phyloP scores from a whole-genome alignment of 1,140 invertebrate genomes.

The Anoplolepis gracilipes region DNA sequence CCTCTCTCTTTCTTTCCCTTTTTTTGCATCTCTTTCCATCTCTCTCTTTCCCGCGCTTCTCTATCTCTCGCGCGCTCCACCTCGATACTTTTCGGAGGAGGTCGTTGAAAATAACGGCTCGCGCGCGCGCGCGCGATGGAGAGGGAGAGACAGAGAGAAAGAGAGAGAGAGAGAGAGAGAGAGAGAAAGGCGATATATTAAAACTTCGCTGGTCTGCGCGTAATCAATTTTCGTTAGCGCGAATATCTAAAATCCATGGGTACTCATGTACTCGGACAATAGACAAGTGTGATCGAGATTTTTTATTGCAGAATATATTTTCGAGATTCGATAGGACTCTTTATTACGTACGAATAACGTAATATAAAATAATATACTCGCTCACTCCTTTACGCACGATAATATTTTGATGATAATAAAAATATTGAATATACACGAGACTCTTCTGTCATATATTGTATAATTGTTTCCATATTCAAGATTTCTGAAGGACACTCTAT shows the following conservation, averaged over 20 bases:
- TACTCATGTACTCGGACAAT: slow-evolving; percentile 43
- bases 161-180: background rate
- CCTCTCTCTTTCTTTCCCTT: slow-evolving; percentile 58
- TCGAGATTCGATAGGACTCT: slow-evolving; percentile 30
- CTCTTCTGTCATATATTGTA: too few relatives aligned
- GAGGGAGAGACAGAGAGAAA: slow-evolving; percentile 2
- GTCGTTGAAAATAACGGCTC: slow-evolving; percentile 58
- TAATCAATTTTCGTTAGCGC: slow-evolving; percentile 63
- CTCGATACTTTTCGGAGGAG: slow-evolving; percentile 60
- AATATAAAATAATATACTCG: slow-evolving; percentile 11
- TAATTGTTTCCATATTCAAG: background rate
- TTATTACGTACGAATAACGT: background rate
- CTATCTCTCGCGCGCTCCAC: slow-evolving; percentile 35
- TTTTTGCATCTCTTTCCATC: slow-evolving; percentile 40
- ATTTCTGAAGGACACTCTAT: background rate
- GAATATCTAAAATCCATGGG: slow-evolving; percentile 58
- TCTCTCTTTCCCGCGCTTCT: background rate
- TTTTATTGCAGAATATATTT: slow-evolving; percentile 29
- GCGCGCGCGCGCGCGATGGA: slow-evolving; percentile 25
- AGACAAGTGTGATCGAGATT: slow-evolving; percentile 40
- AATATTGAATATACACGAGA: background rate
- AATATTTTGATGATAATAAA: slow-evolving; percentile 18
- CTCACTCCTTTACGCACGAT: background rate
- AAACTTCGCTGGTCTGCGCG: slow-evolving; percentile 67
- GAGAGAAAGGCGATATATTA: slow-evolving; percentile 53